Percentiles rank a stretch among this genome's conserved stretches.
Evolutionary conservation across 2,888 invertebrate species (phyloP).

Genomic region (Myathropa florea): DNA sequence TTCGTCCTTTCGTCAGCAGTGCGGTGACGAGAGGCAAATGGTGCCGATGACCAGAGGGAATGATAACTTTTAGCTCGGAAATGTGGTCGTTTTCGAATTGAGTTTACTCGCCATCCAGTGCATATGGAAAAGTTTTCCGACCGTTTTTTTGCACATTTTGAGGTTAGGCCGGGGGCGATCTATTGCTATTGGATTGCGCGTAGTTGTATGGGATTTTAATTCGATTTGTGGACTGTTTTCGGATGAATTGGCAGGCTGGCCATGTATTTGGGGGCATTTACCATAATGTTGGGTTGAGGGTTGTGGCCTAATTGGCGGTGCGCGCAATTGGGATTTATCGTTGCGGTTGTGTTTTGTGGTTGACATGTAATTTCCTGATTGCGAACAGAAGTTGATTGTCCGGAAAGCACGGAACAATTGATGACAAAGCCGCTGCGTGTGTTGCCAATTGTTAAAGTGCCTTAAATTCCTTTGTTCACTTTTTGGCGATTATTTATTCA

Average conservation of each 20-base stretch:
- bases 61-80: constrained; percentile 14
- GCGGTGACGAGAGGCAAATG: not conserved
- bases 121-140: not conserved
- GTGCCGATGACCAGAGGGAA: constrained; percentile 23
- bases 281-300: too few relatives aligned
- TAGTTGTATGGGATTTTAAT: constrained; percentile 25
- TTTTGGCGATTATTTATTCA: not conserved
- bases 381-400: not conserved
- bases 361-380: not conserved
- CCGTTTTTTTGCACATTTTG: not conserved
- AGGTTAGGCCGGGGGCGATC: not conserved
- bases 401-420: not conserved
- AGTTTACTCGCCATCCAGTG: constrained; percentile 3
- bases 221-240: constrained; percentile 6
- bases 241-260: not conserved
- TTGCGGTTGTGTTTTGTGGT: not conserved
- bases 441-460: not conserved
- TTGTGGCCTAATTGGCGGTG: not conserved
- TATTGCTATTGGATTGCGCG: constrained; percentile 4
- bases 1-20: not conserved
- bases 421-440: not conserved
- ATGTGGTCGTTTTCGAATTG: constrained; percentile 36
- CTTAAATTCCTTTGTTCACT: not conserved
- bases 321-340: not conserved
- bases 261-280: not conserved